Conservation (phyloP, 37 sponge, comb jelly and placozoan genomes). For the Axinella damicornis region DNA sequence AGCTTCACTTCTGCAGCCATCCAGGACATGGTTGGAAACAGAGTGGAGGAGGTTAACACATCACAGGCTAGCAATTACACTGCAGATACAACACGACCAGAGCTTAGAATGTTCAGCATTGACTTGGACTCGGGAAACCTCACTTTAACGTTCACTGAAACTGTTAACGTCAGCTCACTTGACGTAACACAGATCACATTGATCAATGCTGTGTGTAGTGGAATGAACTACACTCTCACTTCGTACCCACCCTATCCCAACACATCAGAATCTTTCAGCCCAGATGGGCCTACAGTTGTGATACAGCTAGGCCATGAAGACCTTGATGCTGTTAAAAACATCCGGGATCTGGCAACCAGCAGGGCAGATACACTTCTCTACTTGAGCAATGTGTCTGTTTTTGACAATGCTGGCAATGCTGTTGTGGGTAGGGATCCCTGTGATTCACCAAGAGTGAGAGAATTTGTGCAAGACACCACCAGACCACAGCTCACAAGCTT, state of each 20-base stretch:
- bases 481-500: conserved; percentile 75
- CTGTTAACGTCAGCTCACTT: conserved; percentile 85
- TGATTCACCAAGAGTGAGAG: conserved; percentile 34
- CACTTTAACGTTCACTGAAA: conserved; percentile 91
- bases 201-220: conserved; percentile 14
- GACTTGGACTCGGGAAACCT: conserved; percentile 84
- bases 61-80: conserved; percentile 29
- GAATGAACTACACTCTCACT: conserved; percentile 57
- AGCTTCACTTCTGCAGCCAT: conserved; percentile 61
- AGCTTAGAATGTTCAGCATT: conserved; percentile 66
- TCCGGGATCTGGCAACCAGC: conserved; percentile 61
- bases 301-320: conserved; percentile 83
- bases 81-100: conserved; percentile 65
- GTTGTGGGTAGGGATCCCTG: conserved; percentile 36
- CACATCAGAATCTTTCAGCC: conserved; percentile 70
- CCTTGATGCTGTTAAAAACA: conserved; percentile 83
- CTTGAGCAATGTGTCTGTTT: conserved; percentile 36
- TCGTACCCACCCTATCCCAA: conserved; percentile 78
- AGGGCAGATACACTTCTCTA: conserved; percentile 62
- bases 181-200: conserved; percentile 79
- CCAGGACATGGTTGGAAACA: conserved; percentile 81
- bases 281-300: conserved; percentile 68
- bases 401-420: conserved; percentile 78
- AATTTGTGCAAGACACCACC: conserved; percentile 76
- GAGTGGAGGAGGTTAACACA: conserved; percentile 31